Conservation (phyloP, 2,797 vertebrate genomes). For the Melanotaenia trifasciata region DNA sequence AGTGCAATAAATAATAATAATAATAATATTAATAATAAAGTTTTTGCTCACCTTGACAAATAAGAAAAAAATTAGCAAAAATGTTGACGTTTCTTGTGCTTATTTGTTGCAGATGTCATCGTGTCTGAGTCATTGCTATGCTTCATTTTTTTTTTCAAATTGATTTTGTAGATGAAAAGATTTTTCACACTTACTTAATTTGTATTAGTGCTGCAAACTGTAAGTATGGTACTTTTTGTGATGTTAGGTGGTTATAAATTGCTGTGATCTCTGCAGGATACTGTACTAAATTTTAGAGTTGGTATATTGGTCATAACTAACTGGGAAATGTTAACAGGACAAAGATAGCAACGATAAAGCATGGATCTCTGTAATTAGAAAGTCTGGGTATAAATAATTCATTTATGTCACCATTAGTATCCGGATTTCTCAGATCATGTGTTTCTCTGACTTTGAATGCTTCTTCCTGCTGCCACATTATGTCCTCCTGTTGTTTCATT, state of each 20-base stretch:
- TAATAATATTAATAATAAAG: too few species aligned
- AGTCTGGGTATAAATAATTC: slow-evolving; percentile 63
- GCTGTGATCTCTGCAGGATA: background rate
- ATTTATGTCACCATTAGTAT: slow-evolving; percentile 63
- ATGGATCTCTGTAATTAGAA: slow-evolving; percentile 54
- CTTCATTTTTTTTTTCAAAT: background rate
- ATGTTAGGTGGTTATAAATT: background rate
- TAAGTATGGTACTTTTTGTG: background rate
- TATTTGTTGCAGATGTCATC: background rate
- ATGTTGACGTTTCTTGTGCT: background rate
- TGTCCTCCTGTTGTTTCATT: slow-evolving; percentile 38
- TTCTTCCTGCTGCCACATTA: slow-evolving; percentile 52
- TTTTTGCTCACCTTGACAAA: background rate
- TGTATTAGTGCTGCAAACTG: background rate
- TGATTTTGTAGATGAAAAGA: background rate
- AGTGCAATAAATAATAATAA: background rate
- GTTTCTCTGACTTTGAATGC: slow-evolving; percentile 48
- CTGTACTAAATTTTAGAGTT: slow-evolving; percentile 12
- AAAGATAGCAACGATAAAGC: slow-evolving; percentile 44
- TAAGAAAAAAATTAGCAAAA: background rate
- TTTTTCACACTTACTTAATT: background rate
- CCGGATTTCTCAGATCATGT: slow-evolving; percentile 53
- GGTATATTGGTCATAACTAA: slow-evolving; percentile 35
- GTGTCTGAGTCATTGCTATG: background rate
- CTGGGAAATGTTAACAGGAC: slow-evolving; percentile 45